Evolutionary conservation across 2,888 invertebrate species (phyloP).

Genomic region (Zootermopsis nevadensis): DNA sequence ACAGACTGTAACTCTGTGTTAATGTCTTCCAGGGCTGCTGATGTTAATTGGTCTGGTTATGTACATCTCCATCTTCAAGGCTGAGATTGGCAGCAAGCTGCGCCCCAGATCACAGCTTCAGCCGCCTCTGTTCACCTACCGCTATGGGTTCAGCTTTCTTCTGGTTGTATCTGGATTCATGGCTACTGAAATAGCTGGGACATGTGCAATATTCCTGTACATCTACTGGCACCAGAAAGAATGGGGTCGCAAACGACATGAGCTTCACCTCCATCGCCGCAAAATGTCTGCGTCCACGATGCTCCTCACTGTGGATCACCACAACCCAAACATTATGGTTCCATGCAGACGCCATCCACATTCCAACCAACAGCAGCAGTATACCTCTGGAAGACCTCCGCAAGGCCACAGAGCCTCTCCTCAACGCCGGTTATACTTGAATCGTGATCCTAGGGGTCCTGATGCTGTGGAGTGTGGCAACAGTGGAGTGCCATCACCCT

Average conservation of each 20-base stretch:
- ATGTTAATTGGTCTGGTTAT: conserved; percentile 92
- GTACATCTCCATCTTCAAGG: conserved; percentile 93
- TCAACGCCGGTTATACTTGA: conserved; percentile 27
- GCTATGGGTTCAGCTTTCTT: conserved; percentile 89
- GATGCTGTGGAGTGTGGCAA: background rate
- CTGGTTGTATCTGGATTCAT: conserved; percentile 87
- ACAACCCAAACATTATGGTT: conserved; percentile 31
- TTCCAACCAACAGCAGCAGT: conserved; percentile 30
- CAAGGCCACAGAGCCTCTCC: conserved; percentile 4
- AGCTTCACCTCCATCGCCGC: conserved; percentile 49
- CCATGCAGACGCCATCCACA: conserved; percentile 53
- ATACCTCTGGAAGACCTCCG: conserved; percentile 17
- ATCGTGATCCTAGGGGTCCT: conserved; percentile 20
- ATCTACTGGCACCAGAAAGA: conserved; percentile 82
- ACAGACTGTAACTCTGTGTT: background rate
- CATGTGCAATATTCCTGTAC: conserved; percentile 87
- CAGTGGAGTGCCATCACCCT: conserved; percentile 48
- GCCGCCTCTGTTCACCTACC: conserved; percentile 84
- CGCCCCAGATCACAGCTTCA: conserved; percentile 80
- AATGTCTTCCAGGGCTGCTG: conserved; percentile 75
- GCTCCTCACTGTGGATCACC: conserved; percentile 46
- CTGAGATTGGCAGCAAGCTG: conserved; percentile 89
- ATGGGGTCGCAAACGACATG: conserved; percentile 63
- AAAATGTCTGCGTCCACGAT: conserved; percentile 50
- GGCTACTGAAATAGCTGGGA: conserved; percentile 85